phyloP scores from a whole-genome alignment of 64 coral and sea anemone genomes.

The Orbicella faveolata region DNA sequence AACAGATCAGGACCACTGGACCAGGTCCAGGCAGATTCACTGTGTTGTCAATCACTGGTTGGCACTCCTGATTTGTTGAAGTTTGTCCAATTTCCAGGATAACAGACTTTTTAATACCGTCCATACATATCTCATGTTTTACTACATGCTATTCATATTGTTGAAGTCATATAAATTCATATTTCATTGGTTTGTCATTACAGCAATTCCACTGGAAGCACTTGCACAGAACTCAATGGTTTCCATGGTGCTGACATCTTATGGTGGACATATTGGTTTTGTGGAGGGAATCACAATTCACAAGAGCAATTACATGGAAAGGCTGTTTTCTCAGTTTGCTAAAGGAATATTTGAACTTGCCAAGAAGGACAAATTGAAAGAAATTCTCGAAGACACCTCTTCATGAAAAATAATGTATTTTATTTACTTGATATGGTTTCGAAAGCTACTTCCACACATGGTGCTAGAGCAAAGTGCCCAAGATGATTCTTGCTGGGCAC shows the following conservation, averaged over 20 bases:
- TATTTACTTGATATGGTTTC: not conserved
- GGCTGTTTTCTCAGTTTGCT: slow-evolving; percentile 73
- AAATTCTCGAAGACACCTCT: slow-evolving; percentile 33
- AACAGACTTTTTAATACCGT: no score
- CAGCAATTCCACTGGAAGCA: slow-evolving; percentile 73
- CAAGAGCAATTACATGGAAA: slow-evolving; percentile 75
- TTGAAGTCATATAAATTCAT: not conserved
- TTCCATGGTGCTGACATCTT: slow-evolving; percentile 67
- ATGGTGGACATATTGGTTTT: slow-evolving; percentile 94
- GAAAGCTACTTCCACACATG: no score
- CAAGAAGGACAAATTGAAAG: slow-evolving; percentile 47
- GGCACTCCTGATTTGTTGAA: no score
- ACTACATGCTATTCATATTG: not conserved
- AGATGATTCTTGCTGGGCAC: no score
- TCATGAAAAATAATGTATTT: not conserved
- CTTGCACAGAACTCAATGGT: slow-evolving; percentile 76
- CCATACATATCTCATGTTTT: not conserved
- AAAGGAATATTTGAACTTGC: slow-evolving; percentile 74
- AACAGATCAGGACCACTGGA: no score
- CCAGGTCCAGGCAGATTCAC: no score
- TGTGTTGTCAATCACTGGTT: no score
- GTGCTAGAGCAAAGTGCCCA: no score
- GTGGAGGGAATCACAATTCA: slow-evolving; percentile 71
- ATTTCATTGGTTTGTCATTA: not conserved
- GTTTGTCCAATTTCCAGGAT: no score